phyloP scores from a whole-genome alignment of 2,797 vertebrate species.

The Prunella strophiata region DNA sequence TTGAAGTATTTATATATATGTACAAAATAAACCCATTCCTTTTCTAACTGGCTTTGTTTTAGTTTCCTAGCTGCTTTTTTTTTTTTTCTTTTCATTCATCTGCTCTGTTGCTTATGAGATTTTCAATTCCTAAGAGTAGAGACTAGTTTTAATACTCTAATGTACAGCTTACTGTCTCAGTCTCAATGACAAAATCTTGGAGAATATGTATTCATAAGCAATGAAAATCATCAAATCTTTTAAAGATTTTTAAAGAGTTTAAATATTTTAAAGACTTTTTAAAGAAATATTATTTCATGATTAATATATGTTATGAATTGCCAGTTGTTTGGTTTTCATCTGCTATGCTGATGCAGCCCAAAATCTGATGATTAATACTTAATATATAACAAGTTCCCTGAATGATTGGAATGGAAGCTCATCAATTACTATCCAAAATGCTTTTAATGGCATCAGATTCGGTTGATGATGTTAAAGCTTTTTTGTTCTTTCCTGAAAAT shows the following conservation, averaged over 20 bases:
- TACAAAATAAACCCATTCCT: background rate
- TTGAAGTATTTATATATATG: background rate
- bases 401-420: background rate
- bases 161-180: background rate
- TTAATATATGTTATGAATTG: background rate
- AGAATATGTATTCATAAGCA: background rate
- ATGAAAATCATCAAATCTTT: background rate
- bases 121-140: background rate
- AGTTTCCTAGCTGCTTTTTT: background rate
- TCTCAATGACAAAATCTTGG: background rate
- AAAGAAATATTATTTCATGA: background rate
- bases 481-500: slow-evolving; percentile 8
- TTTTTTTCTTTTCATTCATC: background rate
- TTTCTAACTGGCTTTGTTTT: background rate
- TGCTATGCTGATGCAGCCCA: background rate
- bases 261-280: background rate
- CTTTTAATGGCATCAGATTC: slow-evolving; percentile 13
- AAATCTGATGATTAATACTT: background rate
- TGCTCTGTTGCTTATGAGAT: background rate
- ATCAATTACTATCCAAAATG: slow-evolving; percentile 11
- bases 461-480: background rate
- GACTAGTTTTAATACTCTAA: background rate
- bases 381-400: background rate
- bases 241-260: too few relatives aligned
- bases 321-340: background rate